Evolutionary conservation across 2,113 vertebrate species (phyloP), one percentile per base, ranked within the genome.

Genomic region (Ardeotis arabs): DNA sequence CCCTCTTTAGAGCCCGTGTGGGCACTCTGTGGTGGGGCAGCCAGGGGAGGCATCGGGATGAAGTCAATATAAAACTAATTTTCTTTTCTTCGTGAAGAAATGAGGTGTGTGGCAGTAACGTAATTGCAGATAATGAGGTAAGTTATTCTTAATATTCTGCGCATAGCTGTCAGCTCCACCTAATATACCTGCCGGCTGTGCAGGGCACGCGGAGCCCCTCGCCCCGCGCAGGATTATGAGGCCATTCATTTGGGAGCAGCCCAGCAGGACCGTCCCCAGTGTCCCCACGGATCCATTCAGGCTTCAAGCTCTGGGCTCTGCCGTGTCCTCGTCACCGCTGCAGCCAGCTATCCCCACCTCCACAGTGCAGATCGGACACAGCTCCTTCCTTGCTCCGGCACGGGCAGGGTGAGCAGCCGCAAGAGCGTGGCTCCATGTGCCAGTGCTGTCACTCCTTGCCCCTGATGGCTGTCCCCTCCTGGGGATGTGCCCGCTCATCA

Each of bases 1-100:
- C 18, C 45, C 82, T 68, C 91, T 86, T 87, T 49, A 93, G 83
- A 74, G 84, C 62, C 70, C 8, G 25, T 69, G 97, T 1, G 8
- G 92, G 67, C 0, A 12, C 87, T 96, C 89, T 44, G 90, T 91
- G 59, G 87, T 2, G 47, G 95, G 96, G 91, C 92, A 81, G 49
- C 95, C 97, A 94, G 93, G 97, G 95, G 96, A 98, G 97, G 94
- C 96, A 96, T 96, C 93, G 96, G 96, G 97, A 97, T 97, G 98
- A 98, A 98, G 98, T 98, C 98, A 98, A 98, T 98, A 98, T 97
- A 98, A 98, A 98, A 98, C 98, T 98, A 98, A 98, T 98, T 98
- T 98, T 97, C 98, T 97, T 97, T 98, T 97, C 98, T 98, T 97
- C 70, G 94, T 93, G 96, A 98, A 98, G 98, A 98, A 98, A 98